phyloP scores from a whole-genome alignment of 2,113 vertebrate species.

The Aegithalos caudatus region DNA sequence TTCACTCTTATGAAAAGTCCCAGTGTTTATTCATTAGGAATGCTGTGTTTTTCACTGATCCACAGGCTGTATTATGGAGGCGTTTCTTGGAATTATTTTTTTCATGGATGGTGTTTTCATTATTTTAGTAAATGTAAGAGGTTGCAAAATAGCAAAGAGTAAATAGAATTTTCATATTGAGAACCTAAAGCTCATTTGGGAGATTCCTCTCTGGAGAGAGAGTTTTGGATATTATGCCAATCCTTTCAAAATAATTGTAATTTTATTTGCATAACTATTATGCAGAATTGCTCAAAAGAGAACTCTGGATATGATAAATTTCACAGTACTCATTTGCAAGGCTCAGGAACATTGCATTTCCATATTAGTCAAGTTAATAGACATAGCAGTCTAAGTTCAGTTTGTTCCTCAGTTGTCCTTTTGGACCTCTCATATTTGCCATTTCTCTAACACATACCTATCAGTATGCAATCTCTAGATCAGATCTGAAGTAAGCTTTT shows the following conservation, averaged over 20 bases:
- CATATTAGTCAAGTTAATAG: not conserved
- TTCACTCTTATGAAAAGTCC: not conserved
- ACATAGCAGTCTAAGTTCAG: not conserved
- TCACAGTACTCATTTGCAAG: not conserved
- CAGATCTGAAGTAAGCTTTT: slow-evolving; percentile 60
- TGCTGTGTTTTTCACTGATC: not conserved
- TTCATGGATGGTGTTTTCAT: not conserved
- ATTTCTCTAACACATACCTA: not conserved
- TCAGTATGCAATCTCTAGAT: slow-evolving; percentile 17
- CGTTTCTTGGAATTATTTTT: not conserved
- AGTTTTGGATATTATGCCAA: not conserved
- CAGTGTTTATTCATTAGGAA: not conserved
- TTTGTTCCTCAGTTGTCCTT: not conserved
- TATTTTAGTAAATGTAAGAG: not conserved
- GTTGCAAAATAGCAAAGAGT: not conserved
- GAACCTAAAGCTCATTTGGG: not conserved
- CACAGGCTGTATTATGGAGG: not conserved
- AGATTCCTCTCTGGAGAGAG: not conserved
- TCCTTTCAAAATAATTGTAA: not conserved
- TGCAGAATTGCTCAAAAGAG: not conserved
- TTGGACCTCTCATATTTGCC: not conserved
- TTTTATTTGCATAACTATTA: not conserved
- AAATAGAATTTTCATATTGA: not conserved
- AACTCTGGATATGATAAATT: not conserved
- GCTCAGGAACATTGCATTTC: not conserved